phyloP scores from a whole-genome alignment of 1,140 invertebrate species.

The Scaptomyza graminum region DNA sequence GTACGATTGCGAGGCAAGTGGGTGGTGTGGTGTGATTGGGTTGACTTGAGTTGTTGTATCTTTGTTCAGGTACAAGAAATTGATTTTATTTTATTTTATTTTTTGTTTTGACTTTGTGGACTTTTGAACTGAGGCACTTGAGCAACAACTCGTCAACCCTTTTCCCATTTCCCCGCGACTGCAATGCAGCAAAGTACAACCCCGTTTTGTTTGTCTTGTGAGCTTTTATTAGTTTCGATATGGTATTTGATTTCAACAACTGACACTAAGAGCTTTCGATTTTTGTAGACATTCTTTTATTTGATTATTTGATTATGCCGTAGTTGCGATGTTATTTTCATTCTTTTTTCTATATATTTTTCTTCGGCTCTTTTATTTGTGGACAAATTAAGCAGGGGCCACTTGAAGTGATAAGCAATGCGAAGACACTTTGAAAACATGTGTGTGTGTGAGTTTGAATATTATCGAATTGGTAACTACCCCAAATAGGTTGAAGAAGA shows the following conservation, averaged over 20 bases:
- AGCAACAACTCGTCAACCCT: not conserved
- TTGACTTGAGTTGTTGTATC: not conserved
- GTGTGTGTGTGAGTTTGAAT: constrained; percentile 46
- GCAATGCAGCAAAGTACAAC: not conserved
- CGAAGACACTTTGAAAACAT: constrained; percentile 60
- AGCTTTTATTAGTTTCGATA: constrained; percentile 17
- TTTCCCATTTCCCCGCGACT: not conserved
- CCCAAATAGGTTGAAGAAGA: constrained; percentile 18
- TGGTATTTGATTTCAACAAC: constrained; percentile 18
- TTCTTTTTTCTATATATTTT: constrained; percentile 17
- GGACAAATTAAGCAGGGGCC: constrained; percentile 52
- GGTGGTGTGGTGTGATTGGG: too few relatives aligned
- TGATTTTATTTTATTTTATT: constrained; percentile 13
- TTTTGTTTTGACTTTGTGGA: constrained; percentile 2
- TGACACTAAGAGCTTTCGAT: constrained; percentile 26
- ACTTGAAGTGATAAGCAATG: constrained; percentile 75
- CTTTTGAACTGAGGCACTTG: constrained; percentile 20
- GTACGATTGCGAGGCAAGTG: not conserved
- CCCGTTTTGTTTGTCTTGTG: too few relatives aligned
- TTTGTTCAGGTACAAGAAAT: constrained; percentile 31
- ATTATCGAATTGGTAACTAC: constrained; percentile 68
- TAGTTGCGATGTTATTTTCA: constrained; percentile 23
- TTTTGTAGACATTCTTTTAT: constrained; percentile 21
- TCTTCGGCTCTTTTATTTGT: constrained; percentile 17
- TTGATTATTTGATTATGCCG: constrained; percentile 58